A percentile compares a stretch with the other conserved stretches of the same genome.
phyloP scores from a whole-genome alignment of 1,140 invertebrate genomes.

The Holotrichia oblita region DNA sequence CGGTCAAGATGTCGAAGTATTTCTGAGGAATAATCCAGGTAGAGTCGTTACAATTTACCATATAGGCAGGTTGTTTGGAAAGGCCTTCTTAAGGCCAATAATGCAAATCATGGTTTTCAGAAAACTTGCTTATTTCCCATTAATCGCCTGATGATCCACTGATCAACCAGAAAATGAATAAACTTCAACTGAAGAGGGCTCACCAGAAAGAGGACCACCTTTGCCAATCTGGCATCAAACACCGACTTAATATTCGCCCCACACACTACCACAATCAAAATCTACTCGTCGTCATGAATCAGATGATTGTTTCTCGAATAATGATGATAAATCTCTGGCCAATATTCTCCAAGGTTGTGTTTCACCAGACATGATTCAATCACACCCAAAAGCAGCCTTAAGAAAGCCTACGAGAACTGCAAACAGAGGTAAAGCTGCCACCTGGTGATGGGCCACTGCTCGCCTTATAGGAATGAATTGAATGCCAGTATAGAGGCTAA shows the following conservation, averaged over 20 bases:
- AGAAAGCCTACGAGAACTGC: not conserved
- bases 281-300: conserved; percentile 28
- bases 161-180: conserved; percentile 43
- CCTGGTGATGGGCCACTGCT: not conserved
- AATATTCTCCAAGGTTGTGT: conserved; percentile 23
- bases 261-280: conserved; percentile 45
- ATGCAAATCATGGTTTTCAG: conserved; percentile 55
- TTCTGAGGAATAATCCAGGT: conserved; percentile 45
- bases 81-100: conserved; percentile 42
- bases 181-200: conserved; percentile 35
- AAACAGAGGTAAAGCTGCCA: not conserved
- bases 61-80: conserved; percentile 44
- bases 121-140: conserved; percentile 52
- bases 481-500: not conserved
- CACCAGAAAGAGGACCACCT: no score
- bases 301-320: conserved; percentile 13
- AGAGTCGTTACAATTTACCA: conserved; percentile 40
- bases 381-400: conserved; percentile 19
- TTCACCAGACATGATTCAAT: conserved; percentile 39
- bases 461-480: not conserved
- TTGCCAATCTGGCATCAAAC: conserved; percentile 43
- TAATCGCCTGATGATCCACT: conserved; percentile 47
- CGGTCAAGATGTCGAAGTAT: conserved; percentile 47
- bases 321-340: conserved; percentile 29
- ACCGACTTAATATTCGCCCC: conserved; percentile 43